These are phyloP conservation scores for Hydropsyche betteni DNA, from an alignment of 2,888 invertebrate species.

Conservation along the genomic window DNA sequence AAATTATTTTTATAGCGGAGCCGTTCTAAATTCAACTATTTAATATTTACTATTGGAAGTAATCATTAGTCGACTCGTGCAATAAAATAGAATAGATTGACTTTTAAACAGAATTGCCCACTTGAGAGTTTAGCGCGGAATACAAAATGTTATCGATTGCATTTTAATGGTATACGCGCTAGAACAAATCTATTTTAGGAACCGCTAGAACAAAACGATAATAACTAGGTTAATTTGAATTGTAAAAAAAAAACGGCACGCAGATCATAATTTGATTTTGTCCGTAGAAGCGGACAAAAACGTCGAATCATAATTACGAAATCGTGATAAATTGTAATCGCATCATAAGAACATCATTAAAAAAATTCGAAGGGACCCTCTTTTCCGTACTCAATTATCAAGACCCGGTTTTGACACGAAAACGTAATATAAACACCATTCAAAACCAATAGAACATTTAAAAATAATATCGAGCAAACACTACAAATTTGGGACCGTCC, in stretches of 20 bases:
- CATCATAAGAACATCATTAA: no score
- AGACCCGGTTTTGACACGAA: no score
- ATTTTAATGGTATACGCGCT: no score
- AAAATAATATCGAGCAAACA: neutral
- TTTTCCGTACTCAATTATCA: no score
- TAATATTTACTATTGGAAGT: neutral
- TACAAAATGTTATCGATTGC: no score
- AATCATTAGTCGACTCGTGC: neutral
- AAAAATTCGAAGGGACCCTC: no score
- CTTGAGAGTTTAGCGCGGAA: no score
- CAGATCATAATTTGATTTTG: neutral
- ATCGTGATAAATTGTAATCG: no score
- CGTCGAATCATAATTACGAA: no score
- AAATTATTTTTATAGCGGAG: slow-evolving; percentile 19
- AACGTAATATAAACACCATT: neutral
- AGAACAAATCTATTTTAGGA: neutral
- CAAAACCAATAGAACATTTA: neutral
- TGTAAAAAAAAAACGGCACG: neutral
- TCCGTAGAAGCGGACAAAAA: neutral
- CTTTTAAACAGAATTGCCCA: no score
- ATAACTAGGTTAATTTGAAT: slow-evolving; percentile 16
- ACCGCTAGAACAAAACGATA: slow-evolving; percentile 3
- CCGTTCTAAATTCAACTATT: neutral
- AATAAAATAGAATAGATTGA: no score
- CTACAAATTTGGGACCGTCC: neutral